Percentiles rank a stretch among this genome's conserved stretches.
phyloP scores from a whole-genome alignment of 2,888 invertebrate genomes.

The Drosophila macrospina region DNA sequence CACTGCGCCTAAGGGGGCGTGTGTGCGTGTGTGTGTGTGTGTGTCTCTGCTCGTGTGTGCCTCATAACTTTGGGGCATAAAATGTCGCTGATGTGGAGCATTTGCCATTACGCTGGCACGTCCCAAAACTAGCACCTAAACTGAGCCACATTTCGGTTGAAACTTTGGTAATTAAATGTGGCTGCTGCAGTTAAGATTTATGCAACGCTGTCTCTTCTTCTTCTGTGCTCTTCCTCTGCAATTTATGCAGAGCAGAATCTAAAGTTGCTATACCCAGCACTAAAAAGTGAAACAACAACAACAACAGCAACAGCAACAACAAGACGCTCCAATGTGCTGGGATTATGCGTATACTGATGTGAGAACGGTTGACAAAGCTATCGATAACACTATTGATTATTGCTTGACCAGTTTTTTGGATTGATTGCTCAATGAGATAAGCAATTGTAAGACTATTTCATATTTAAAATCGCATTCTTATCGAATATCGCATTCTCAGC shows the following conservation, averaged over 20 bases:
- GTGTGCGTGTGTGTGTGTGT: constrained; percentile 8
- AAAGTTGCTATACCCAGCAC: constrained; percentile 27
- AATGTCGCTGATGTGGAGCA: constrained; percentile 39
- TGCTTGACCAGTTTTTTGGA: no score
- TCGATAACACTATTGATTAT: no score
- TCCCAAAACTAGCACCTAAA: constrained; percentile 29
- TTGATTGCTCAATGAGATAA: no score
- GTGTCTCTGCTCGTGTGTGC: no score
- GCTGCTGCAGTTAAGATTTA: constrained; percentile 64
- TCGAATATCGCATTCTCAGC: no score
- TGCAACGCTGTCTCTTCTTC: constrained; percentile 34
- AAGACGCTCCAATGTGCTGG: background rate
- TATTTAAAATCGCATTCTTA: no score
- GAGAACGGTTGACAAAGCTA: no score
- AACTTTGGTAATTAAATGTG: constrained; percentile 71
- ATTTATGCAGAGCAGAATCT: constrained; percentile 35
- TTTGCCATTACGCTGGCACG: constrained; percentile 37
- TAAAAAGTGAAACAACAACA: background rate
- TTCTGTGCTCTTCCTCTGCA: constrained; percentile 3
- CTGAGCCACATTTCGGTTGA: background rate
- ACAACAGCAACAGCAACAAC: background rate
- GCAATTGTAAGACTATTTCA: no score
- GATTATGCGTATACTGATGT: background rate
- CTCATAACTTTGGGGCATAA: constrained; percentile 56
- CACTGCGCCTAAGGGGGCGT: constrained; percentile 47